Evolutionary conservation across 1,140 invertebrate genomes (phyloP).

Genomic region (Ectropis grisescens): DNA sequence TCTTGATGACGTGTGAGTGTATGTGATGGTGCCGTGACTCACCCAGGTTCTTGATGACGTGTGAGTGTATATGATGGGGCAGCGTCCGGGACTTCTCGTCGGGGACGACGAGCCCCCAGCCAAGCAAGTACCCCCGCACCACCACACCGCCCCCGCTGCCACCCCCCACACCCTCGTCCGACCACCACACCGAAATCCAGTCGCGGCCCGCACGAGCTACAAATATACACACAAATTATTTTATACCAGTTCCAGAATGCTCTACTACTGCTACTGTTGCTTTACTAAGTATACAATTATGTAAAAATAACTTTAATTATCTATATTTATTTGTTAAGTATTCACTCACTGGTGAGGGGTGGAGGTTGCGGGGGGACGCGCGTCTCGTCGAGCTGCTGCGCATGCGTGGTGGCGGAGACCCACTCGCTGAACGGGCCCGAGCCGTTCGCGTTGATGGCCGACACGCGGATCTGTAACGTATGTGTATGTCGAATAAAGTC

Average conservation of each 20-base stretch:
- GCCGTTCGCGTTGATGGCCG: constrained; percentile 95
- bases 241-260: too few species aligned
- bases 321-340: too few species aligned
- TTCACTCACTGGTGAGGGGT: constrained; percentile 77
- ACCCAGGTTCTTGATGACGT: too few species aligned
- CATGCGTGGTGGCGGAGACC: constrained; percentile 86
- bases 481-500: too few species aligned
- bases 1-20: too few species aligned
- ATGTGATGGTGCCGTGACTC: too few species aligned
- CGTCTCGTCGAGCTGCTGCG: constrained; percentile 87
- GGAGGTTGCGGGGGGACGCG: constrained; percentile 87
- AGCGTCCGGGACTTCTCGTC: constrained; percentile 86
- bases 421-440: constrained; percentile 94
- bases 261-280: too few species aligned
- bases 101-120: constrained; percentile 95
- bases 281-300: too few species aligned
- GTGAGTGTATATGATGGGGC: constrained; percentile 87
- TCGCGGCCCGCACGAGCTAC: constrained; percentile 72
- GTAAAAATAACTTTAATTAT: too few species aligned
- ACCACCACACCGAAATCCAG: constrained; percentile 90
- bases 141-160: constrained; percentile 69
- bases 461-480: constrained; percentile 80
- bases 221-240: too few species aligned
- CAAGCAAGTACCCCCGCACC: constrained; percentile 92
- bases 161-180: constrained; percentile 84